These are phyloP conservation scores for Alloscopus bannaensis DNA, from an alignment of 2,888 invertebrate species.

Conservation along the genomic window DNA sequence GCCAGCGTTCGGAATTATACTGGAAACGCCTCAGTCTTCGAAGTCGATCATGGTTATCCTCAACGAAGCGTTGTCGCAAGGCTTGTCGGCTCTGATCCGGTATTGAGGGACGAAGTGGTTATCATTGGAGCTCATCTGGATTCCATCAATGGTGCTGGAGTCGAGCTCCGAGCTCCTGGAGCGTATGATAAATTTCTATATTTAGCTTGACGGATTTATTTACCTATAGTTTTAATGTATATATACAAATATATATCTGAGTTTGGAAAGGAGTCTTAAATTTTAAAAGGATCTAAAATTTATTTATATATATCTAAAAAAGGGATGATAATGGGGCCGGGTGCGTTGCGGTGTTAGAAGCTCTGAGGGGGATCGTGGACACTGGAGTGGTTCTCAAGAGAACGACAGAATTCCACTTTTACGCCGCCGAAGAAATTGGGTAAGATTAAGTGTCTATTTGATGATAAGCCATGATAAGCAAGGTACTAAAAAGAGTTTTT, in stretches of 20 bases:
- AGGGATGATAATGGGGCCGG: slow-evolving; percentile 61
- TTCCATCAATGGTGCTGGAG: slow-evolving; percentile 30
- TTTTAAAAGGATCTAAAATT: no score
- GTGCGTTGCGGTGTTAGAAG: slow-evolving; percentile 37
- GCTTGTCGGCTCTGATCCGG: slow-evolving; percentile 48
- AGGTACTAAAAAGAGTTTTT: no score
- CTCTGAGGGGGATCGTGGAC: slow-evolving; percentile 36
- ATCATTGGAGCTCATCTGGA: slow-evolving; percentile 64
- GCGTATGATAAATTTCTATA: no score
- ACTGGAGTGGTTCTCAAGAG: slow-evolving; percentile 40
- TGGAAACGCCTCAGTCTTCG: slow-evolving; percentile 31
- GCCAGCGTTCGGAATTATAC: slow-evolving; percentile 32
- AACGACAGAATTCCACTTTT: slow-evolving; percentile 61
- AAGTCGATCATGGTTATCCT: slow-evolving; percentile 38
- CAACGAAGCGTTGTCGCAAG: slow-evolving; percentile 57
- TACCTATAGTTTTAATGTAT: no score
- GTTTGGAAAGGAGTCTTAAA: no score
- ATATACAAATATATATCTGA: no score
- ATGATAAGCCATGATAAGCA: no score
- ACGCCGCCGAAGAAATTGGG: slow-evolving; percentile 64
- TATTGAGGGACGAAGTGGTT: slow-evolving; percentile 42
- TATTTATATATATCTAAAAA: no score
- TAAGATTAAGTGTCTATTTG: no score
- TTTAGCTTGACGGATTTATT: no score
- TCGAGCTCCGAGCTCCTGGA: slow-evolving; percentile 24